Conservation (phyloP, 1,140 invertebrate genomes). For the Sinonovacula constricta region DNA sequence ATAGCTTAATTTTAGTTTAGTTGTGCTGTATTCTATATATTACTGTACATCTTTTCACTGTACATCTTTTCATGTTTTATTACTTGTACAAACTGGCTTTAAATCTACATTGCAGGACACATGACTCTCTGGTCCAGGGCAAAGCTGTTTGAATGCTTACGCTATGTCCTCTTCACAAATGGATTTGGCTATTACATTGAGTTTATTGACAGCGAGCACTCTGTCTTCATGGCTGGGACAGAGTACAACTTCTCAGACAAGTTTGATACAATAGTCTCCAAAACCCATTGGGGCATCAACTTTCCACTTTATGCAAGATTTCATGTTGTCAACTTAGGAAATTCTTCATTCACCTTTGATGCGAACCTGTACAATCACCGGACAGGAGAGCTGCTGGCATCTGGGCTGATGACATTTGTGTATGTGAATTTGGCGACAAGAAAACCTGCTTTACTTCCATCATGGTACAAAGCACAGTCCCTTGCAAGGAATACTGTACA, state of each 20-base stretch:
- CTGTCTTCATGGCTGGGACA: slow-evolving; percentile 41
- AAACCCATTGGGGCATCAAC: slow-evolving; percentile 25
- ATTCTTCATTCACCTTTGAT: slow-evolving; percentile 27
- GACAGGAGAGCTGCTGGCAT: not conserved
- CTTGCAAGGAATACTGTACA: too few species aligned
- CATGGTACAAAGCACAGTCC: slow-evolving; percentile 17
- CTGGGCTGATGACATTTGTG: slow-evolving; percentile 24
- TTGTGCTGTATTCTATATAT: too few species aligned
- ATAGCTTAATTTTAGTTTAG: too few species aligned
- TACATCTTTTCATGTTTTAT: too few species aligned
- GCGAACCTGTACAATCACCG: not conserved
- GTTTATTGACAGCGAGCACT: slow-evolving; percentile 25
- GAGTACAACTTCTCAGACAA: slow-evolving; percentile 22
- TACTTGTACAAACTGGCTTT: too few species aligned
- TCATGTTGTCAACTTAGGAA: slow-evolving; percentile 20
- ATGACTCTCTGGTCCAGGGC: slow-evolving; percentile 39
- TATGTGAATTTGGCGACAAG: slow-evolving; percentile 37
- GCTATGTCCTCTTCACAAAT: slow-evolving; percentile 10
- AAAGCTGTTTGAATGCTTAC: slow-evolving; percentile 33
- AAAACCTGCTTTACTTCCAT: slow-evolving; percentile 23
- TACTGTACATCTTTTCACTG: too few species aligned
- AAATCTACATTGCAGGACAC: slow-evolving; percentile 45
- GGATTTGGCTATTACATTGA: slow-evolving; percentile 33
- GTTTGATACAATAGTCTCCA: not conserved
- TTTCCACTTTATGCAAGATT: slow-evolving; percentile 11